Evolutionary conservation across 2,888 invertebrate species (phyloP).

Genomic region (Chymomyza amoena): DNA sequence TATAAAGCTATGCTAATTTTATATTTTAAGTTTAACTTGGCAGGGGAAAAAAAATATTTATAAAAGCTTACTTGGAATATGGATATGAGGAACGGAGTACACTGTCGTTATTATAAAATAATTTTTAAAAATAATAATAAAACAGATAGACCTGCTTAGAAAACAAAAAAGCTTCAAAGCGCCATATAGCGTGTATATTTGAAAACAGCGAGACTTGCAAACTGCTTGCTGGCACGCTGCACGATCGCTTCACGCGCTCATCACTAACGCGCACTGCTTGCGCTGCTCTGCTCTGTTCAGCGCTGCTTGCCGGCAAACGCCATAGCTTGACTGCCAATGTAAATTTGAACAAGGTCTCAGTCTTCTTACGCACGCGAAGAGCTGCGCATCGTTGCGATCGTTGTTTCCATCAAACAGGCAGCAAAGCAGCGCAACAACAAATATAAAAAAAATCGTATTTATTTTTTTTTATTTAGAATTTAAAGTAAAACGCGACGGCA

Average conservation of each 20-base stretch:
- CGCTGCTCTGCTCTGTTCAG: neutral
- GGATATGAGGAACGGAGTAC: too few relatives aligned
- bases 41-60: too few relatives aligned
- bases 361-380: conserved; percentile 56
- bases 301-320: neutral
- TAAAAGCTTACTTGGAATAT: too few relatives aligned
- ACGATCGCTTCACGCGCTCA: neutral
- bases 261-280: neutral
- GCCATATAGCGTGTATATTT: too few relatives aligned
- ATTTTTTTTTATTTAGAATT: conserved; percentile 25
- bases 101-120: too few relatives aligned
- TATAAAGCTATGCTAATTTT: too few relatives aligned
- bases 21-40: too few relatives aligned
- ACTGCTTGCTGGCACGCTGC: neutral
- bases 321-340: neutral
- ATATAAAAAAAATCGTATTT: conserved; percentile 32
- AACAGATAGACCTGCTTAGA: too few relatives aligned
- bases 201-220: neutral
- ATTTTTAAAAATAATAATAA: too few relatives aligned
- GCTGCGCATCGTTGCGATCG: conserved; percentile 54
- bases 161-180: too few relatives aligned
- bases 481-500: conserved; percentile 43
- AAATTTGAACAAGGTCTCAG: conserved; percentile 31
- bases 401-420: conserved; percentile 30
- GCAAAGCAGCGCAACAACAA: conserved; percentile 1